Base-by-base conservation (phyloP, 2,113 vertebrate genomes). In the Brachyhypopomus occidentalis region DNA sequence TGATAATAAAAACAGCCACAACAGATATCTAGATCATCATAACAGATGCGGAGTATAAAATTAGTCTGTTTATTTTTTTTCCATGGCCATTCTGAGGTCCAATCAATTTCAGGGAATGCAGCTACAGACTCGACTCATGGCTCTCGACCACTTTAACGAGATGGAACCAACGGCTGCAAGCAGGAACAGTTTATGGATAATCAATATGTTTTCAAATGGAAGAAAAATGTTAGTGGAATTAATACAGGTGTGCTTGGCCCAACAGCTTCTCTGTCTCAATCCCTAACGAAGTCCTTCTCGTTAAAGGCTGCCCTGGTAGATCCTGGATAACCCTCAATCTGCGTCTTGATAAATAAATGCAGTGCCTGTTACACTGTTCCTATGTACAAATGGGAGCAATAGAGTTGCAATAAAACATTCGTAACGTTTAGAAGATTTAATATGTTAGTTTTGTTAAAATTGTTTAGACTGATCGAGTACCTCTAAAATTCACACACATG, bases 121-220 rank as follows among this genome's bases (percentile, higher is more conserved):
- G 41, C 25, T 20, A 7, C 64, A 66, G 64, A 77, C 62, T 30
- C 23, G 8, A 8, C 30, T 25, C 48, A 20, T 2, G 27, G 48
- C 25, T 55, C 30, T 70, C 30, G 12, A 19, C 7, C 36, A 52
- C 2, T 36, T 5, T 78, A 38, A 78, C 69, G 76, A 78, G 64
- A 58, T 12, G 23, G 66, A 12, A 41, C n/a, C 20, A 34, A 41
- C 7, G 22, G 48, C 64, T 78, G 48, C 5, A 14, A 17, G n/a
- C 30, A 3, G 11, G 48, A 78, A 48, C 76, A 38, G n/a, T 30
- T 58, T 78, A 69, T 58, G n/a, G 64, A 70, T 38, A 78, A 78
- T 78, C 76, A 58, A 78, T 78, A 14, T 5, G 55, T 30, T 69
- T 78, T 69, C 20, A 78, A 69, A 38, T 17, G 64, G 66, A 78